Conservation (phyloP, 2,888 invertebrate species). For the Euphydryas editha region DNA sequence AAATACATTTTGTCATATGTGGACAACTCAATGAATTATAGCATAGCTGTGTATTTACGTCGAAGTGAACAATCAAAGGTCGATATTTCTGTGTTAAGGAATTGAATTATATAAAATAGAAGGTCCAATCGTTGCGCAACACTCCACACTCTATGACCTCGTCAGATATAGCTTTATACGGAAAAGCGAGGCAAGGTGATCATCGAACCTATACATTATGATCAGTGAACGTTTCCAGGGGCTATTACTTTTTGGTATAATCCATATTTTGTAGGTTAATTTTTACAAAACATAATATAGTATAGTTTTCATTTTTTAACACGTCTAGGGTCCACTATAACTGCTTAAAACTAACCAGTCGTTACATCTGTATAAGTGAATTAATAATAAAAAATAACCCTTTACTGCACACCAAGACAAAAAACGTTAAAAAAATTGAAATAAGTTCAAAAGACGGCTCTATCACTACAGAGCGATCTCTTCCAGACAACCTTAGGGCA, state of each 20-base stretch:
- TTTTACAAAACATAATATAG: no score
- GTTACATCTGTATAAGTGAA: no score
- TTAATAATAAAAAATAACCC: no score
- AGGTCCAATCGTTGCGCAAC: constrained; percentile 62
- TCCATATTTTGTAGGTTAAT: background rate
- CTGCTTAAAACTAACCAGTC: no score
- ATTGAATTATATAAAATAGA: constrained; percentile 32
- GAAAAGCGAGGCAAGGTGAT: constrained; percentile 71
- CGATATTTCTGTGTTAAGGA: constrained; percentile 8
- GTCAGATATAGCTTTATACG: constrained; percentile 74
- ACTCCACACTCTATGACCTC: constrained; percentile 67
- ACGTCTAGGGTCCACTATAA: no score
- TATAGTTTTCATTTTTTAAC: no score
- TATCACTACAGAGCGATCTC: no score
- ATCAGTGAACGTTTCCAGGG: background rate
- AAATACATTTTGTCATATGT: background rate
- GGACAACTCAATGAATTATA: background rate
- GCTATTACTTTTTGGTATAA: constrained; percentile 1
- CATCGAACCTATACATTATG: constrained; percentile 48
- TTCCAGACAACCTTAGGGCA: no score
- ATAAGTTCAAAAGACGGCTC: no score
- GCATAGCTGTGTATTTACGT: background rate
- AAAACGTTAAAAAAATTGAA: no score
- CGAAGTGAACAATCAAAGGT: background rate
- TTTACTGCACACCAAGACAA: no score